These are phyloP conservation scores for Drosophila robusta DNA, from an alignment of 2,888 invertebrate genomes.

Conservation along the genomic window DNA sequence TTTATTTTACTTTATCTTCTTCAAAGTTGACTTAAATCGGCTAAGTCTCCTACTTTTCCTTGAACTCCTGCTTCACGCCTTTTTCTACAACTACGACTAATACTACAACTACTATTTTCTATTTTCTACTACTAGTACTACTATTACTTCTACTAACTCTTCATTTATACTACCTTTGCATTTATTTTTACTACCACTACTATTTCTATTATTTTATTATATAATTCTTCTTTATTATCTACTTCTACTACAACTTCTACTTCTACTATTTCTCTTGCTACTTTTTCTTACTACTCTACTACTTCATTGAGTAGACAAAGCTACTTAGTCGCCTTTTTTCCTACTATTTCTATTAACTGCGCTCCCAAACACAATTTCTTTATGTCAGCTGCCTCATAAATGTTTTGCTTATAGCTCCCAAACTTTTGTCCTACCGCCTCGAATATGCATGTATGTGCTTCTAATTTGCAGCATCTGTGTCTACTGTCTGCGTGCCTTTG, in stretches of 20 bases:
- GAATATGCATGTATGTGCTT: slow-evolving; percentile 4
- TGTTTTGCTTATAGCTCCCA: slow-evolving; percentile 9
- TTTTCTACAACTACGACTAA: not conserved
- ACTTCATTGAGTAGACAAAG: not conserved
- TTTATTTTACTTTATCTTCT: not conserved
- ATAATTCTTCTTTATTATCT: not conserved
- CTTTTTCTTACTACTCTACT: not conserved
- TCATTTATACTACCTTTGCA: no score
- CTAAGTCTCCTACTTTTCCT: not conserved
- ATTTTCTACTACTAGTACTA: not conserved
- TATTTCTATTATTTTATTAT: not conserved
- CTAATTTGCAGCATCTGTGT: slow-evolving; percentile 52
- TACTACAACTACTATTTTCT: not conserved
- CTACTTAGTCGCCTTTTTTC: not conserved
- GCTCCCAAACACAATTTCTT: slow-evolving; percentile 1
- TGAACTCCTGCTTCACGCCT: not conserved
- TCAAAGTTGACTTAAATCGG: not conserved
- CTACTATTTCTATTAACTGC: not conserved
- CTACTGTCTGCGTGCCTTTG: slow-evolving; percentile 37
- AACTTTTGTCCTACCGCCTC: slow-evolving; percentile 21
- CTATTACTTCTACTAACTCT: not conserved
- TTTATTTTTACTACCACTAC: not conserved
- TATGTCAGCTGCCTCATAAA: not conserved
- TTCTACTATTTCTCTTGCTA: not conserved
- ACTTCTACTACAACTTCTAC: not conserved